Conservation (phyloP, 2,113 vertebrate species). For the Clarias gariepinus region DNA sequence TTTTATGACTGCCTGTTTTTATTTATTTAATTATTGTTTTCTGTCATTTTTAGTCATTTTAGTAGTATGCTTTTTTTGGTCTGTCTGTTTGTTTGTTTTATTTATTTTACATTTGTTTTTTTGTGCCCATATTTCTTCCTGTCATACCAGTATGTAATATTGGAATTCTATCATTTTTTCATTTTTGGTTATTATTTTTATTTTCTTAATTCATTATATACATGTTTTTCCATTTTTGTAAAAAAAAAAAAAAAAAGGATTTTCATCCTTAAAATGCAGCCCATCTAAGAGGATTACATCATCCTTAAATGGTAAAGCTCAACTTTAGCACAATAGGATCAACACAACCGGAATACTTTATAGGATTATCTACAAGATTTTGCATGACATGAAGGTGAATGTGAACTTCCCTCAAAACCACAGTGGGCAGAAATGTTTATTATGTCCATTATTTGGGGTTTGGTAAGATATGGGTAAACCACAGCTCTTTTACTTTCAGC, state of each 20-base stretch:
- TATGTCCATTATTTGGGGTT: slow-evolving; percentile 1
- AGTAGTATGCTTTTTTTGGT: background rate
- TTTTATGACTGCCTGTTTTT: background rate
- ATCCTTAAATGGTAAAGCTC: slow-evolving; percentile 11
- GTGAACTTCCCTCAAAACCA: background rate
- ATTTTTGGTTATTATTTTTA: too few relatives aligned
- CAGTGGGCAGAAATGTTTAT: background rate
- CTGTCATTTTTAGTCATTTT: background rate
- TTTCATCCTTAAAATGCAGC: slow-evolving; percentile 27
- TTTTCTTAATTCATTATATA: background rate
- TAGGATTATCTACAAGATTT: background rate
- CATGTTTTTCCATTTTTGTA: background rate
- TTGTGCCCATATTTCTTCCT: background rate
- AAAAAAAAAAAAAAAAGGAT: background rate
- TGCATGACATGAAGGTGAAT: background rate
- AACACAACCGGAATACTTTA: background rate
- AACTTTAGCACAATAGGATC: background rate
- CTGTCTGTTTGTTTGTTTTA: background rate
- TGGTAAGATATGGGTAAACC: background rate
- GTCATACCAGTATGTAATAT: background rate
- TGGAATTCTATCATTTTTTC: background rate
- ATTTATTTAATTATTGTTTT: background rate
- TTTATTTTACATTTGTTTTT: background rate
- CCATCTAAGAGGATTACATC: slow-evolving; percentile 29
- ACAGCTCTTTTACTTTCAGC: background rate